Evolutionary conservation across 2,797 vertebrate species (phyloP).

Genomic region (Zalophus californianus): DNA sequence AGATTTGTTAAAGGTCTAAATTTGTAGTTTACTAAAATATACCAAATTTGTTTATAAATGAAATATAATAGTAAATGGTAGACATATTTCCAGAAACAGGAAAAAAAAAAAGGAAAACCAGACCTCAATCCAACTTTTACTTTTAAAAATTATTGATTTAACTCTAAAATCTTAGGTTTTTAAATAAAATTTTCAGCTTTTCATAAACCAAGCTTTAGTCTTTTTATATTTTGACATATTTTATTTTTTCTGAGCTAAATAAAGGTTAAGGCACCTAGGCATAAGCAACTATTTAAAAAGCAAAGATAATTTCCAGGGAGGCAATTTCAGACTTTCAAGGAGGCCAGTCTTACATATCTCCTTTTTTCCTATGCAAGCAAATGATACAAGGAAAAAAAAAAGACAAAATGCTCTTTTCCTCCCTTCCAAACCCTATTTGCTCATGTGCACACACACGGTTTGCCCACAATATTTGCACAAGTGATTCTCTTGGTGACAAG

Average conservation of each 20-base stretch:
- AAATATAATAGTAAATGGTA: not conserved
- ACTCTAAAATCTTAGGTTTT: not conserved
- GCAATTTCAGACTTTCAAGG: not conserved
- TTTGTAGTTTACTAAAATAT: not conserved
- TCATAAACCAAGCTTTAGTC: not conserved
- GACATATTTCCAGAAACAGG: not conserved
- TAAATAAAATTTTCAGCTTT: not conserved
- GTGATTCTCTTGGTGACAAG: not conserved
- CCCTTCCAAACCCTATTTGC: not conserved
- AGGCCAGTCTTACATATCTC: not conserved
- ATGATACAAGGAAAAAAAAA: not conserved
- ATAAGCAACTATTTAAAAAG: not conserved
- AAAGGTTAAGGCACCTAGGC: not conserved
- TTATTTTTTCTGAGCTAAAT: not conserved
- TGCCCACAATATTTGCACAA: not conserved
- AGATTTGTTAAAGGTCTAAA: not conserved
- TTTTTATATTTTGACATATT: not conserved
- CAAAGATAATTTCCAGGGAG: conserved; percentile 9
- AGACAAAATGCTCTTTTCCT: not conserved
- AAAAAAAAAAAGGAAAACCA: not conserved
- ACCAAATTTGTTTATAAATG: not conserved
- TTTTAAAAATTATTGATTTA: not conserved
- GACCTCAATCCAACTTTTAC: not conserved
- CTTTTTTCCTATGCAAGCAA: not conserved
- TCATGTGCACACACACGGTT: not conserved